These are phyloP conservation scores for Eidolon helvum DNA, from an alignment of 2,113 vertebrate genomes.

Conservation along the genomic window DNA sequence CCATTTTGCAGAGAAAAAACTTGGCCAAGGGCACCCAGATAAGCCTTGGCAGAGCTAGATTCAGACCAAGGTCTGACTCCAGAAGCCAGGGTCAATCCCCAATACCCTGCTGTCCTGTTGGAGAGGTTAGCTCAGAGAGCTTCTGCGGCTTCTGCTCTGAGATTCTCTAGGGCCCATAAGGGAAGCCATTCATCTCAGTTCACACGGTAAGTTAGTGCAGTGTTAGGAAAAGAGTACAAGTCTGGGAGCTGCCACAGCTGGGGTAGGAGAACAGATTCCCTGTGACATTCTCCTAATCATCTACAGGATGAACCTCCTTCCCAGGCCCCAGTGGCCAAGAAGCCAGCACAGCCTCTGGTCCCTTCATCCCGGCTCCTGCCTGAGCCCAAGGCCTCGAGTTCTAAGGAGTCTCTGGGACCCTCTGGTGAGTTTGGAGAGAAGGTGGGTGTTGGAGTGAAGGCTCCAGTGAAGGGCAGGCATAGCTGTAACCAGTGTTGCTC, in stretches of 20 bases:
- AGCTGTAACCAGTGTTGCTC: not conserved
- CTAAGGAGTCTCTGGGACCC: constrained; percentile 73
- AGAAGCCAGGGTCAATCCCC: not conserved
- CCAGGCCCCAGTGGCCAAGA: constrained; percentile 82
- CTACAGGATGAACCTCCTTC: constrained; percentile 77
- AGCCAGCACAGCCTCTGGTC: constrained; percentile 75
- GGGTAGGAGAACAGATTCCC: not conserved
- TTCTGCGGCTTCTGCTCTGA: not conserved
- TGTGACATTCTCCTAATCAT: not conserved
- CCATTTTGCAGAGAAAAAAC: not conserved
- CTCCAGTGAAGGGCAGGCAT: not conserved
- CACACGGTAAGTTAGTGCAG: not conserved
- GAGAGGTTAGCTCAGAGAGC: not conserved
- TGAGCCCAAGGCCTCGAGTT: constrained; percentile 56
- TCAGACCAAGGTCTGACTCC: not conserved
- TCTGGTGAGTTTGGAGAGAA: constrained; percentile 76
- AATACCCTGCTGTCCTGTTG: not conserved
- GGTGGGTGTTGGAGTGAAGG: not conserved
- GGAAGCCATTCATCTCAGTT: not conserved
- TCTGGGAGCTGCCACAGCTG: not conserved
- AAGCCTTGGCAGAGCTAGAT: not conserved
- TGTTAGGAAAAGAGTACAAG: not conserved
- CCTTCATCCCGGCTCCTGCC: constrained; percentile 69
- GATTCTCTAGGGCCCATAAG: not conserved
- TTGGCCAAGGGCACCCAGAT: not conserved